Evolutionary conservation across 2,113 vertebrate genomes (phyloP).

Genomic region (Cairina moschata): DNA sequence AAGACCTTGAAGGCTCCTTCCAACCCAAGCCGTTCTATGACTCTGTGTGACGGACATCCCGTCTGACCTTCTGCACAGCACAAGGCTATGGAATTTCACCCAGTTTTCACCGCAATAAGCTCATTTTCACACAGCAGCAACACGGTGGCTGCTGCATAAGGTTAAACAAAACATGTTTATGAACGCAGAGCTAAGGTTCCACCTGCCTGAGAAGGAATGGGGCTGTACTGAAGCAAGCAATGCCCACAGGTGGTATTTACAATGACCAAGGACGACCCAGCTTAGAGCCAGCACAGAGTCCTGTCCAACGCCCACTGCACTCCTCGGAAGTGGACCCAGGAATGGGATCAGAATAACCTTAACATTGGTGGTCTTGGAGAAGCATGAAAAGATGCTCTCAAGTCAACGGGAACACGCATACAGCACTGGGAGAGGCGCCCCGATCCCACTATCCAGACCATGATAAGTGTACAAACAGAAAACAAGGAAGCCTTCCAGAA

Average conservation of each 20-base stretch:
- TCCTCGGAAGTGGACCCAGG: neutral
- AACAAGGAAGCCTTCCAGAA: slow-evolving; percentile 41
- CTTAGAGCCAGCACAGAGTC: neutral
- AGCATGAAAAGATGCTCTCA: neutral
- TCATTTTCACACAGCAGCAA: neutral
- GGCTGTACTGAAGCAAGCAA: neutral
- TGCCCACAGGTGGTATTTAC: neutral
- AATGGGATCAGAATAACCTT: neutral
- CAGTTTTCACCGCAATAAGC: neutral
- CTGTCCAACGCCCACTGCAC: neutral
- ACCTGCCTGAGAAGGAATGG: neutral
- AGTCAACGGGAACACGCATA: neutral
- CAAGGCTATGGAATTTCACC: neutral
- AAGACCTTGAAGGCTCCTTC: neutral
- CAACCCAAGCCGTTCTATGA: too few relatives aligned
- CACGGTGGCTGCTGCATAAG: neutral
- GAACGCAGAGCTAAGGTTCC: neutral
- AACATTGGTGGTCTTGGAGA: accelerated
- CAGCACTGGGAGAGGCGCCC: neutral
- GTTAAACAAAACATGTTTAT: neutral
- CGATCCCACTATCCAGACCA: neutral
- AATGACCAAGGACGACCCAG: neutral
- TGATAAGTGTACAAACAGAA: slow-evolving; percentile 18
- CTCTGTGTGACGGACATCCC: neutral
- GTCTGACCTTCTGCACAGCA: neutral